These are phyloP conservation scores for Sphaerophoria rueppellii DNA, from an alignment of 2,888 invertebrate species.

Conservation along the genomic window DNA sequence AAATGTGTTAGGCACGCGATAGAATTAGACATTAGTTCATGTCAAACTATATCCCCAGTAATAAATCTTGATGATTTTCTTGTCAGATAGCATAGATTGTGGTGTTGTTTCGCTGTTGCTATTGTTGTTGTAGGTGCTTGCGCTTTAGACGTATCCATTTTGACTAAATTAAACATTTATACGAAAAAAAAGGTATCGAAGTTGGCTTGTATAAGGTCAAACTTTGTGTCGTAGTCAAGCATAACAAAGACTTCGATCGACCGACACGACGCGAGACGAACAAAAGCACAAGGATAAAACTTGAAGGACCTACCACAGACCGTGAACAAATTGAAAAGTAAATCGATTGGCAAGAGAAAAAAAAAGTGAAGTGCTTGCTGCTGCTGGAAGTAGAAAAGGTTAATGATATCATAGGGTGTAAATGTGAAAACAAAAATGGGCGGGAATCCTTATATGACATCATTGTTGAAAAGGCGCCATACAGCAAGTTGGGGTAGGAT, in stretches of 20 bases:
- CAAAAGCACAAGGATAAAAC: slow-evolving; percentile 3
- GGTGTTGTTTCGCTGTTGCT: too few relatives aligned
- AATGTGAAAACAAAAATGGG: slow-evolving; percentile 49
- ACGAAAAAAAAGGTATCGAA: slow-evolving; percentile 2
- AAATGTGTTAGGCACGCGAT: slow-evolving; percentile 13
- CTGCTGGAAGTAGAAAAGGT: slow-evolving; percentile 49
- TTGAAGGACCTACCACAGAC: slow-evolving; percentile 20
- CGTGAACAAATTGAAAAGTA: slow-evolving; percentile 27
- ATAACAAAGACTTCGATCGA: not conserved
- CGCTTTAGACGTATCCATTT: slow-evolving; percentile 9
- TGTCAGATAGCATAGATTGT: slow-evolving; percentile 43
- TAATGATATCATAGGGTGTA: slow-evolving; percentile 66
- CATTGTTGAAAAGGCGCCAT: slow-evolving; percentile 37
- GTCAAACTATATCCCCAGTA: slow-evolving; percentile 11
- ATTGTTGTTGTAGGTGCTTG: not conserved
- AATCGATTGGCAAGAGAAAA: slow-evolving; percentile 18
- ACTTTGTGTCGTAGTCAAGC: not conserved
- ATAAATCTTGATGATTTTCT: slow-evolving; percentile 34
- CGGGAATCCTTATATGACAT: slow-evolving; percentile 64
- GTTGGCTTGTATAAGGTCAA: slow-evolving; percentile 23
- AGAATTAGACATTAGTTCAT: slow-evolving; percentile 22
- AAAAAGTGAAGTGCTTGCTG: slow-evolving; percentile 11
- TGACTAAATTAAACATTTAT: slow-evolving; percentile 27
- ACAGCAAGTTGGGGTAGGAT: too few relatives aligned
- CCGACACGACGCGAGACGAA: not conserved